A percentile compares a stretch with the other conserved stretches of the same genome.
These are phyloP conservation scores for Nemopilema nomurai DNA, from an alignment of 30 jellyfish, hydroid and myxozoan species.

Conservation along the genomic window DNA sequence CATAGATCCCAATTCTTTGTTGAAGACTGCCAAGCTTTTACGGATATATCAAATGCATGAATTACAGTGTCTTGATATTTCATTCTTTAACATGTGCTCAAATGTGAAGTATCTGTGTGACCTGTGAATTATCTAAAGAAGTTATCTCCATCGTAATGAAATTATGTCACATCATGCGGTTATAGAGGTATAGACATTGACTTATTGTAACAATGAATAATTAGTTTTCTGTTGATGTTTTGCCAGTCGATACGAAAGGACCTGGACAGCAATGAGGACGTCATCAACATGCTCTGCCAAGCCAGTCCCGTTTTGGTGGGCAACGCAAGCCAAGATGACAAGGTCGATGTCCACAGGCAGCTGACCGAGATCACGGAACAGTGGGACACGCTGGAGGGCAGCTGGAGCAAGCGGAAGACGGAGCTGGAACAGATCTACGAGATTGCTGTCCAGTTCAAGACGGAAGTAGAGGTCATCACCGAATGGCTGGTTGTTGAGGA, in stretches of 20 bases:
- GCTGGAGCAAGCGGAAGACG: conserved; percentile 82
- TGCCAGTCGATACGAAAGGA: conserved; percentile 69
- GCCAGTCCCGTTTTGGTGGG: conserved; percentile 93
- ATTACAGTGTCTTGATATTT: no score
- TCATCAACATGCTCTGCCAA: conserved; percentile 79
- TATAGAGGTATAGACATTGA: no score
- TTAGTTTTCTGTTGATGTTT: background rate
- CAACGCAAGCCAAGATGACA: conserved; percentile 92
- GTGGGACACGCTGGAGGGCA: conserved; percentile 94
- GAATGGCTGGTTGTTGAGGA: conserved; percentile 88
- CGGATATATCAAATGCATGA: no score
- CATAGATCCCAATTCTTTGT: no score
- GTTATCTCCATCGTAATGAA: background rate
- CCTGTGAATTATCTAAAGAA: no score
- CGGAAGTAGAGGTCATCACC: conserved; percentile 71
- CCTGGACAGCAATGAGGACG: conserved; percentile 87
- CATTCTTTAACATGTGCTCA: no score
- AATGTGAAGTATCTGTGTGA: no score
- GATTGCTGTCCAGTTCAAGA: conserved; percentile 66
- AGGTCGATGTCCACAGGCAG: conserved; percentile 85
- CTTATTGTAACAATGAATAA: no score
- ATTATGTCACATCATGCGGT: background rate
- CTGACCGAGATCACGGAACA: conserved; percentile 92
- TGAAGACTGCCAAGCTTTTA: no score
- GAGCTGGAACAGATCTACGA: conserved; percentile 80